phyloP scores from a whole-genome alignment of 1,140 invertebrate genomes.

The Platorchestia sp. region DNA sequence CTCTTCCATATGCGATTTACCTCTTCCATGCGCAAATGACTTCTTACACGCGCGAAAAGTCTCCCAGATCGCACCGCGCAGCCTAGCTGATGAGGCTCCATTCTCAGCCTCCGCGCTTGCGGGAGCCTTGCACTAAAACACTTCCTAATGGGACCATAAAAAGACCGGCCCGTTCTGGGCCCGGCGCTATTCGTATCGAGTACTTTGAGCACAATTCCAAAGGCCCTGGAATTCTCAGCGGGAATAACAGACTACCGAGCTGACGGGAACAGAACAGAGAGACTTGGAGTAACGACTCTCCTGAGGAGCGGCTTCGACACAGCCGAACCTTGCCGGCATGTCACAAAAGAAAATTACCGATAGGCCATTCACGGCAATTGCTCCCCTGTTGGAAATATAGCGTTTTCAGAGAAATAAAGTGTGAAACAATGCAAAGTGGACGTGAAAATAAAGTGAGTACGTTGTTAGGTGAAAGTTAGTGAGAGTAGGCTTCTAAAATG shows the following conservation, averaged over 20 bases:
- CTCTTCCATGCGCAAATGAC: background rate
- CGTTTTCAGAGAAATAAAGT: too few relatives aligned
- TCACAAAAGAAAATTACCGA: background rate
- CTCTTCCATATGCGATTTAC: too few relatives aligned
- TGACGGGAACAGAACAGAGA: background rate
- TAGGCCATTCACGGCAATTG: background rate
- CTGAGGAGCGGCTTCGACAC: background rate
- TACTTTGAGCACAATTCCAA: constrained; percentile 8
- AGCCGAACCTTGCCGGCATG: background rate
- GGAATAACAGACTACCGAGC: background rate
- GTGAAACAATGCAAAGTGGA: too few relatives aligned
- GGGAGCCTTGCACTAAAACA: background rate
- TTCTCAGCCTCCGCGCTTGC: background rate
- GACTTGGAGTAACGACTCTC: background rate
- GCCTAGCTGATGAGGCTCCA: background rate
- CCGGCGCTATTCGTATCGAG: background rate
- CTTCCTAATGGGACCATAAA: background rate
- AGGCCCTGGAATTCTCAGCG: background rate
- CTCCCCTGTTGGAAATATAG: too few relatives aligned
- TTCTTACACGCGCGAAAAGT: too few relatives aligned
- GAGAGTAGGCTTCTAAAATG: too few relatives aligned
- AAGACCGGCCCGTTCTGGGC: background rate
- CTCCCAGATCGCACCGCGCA: background rate
- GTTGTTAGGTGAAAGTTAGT: too few relatives aligned
- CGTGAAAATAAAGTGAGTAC: too few relatives aligned